These are phyloP conservation scores for Pao palembangensis DNA, from an alignment of 2,113 vertebrate species.

Conservation along the genomic window DNA sequence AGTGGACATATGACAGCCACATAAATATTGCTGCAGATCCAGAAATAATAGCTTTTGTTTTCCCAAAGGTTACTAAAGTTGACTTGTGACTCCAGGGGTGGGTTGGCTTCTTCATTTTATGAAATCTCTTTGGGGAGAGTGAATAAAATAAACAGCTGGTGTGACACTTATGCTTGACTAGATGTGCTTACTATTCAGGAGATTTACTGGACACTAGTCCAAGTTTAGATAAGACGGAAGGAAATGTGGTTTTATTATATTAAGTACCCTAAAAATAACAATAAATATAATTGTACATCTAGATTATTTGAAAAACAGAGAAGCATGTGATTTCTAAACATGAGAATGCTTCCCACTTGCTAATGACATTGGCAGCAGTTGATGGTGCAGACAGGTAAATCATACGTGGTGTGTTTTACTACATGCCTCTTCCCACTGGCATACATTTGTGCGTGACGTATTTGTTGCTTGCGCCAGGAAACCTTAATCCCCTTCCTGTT, in stretches of 20 bases:
- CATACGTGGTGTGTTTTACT: slow-evolving; percentile 33
- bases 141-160: slow-evolving; percentile 11
- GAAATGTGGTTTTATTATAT: neutral
- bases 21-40: slow-evolving; percentile 13
- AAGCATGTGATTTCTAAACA: no score
- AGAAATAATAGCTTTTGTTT: slow-evolving; percentile 18
- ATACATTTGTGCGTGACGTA: slow-evolving; percentile 35
- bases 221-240: neutral
- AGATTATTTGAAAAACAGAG: no score
- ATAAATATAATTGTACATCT: no score
- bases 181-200: slow-evolving; percentile 6
- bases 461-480: slow-evolving; percentile 68
- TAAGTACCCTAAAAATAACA: no score
- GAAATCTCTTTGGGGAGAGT: neutral
- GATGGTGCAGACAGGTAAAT: slow-evolving; percentile 33
- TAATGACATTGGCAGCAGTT: slow-evolving; percentile 1
- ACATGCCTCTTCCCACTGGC: slow-evolving; percentile 17
- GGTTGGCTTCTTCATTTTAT: slow-evolving; percentile 3
- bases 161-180: neutral
- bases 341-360: no score
- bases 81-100: neutral
- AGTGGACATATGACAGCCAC: slow-evolving; percentile 17
- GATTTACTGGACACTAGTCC: slow-evolving; percentile 1
- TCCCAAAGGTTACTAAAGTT: slow-evolving; percentile 12
- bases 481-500: slow-evolving; percentile 62